These are phyloP conservation scores for Hirundo rustica DNA, from an alignment of 2,797 vertebrate genomes.

Conservation along the genomic window DNA sequence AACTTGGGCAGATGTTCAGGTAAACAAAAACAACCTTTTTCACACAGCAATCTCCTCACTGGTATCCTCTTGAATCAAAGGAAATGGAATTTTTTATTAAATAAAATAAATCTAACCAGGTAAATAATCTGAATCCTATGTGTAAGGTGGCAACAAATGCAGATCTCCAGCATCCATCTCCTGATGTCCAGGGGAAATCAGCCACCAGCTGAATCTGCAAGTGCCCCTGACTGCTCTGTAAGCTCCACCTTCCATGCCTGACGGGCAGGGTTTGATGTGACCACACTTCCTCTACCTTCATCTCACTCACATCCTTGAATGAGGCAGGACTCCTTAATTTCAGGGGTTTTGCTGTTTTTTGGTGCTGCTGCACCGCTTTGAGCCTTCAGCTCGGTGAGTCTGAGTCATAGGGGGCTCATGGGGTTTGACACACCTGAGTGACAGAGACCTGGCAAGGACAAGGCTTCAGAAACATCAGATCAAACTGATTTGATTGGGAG, in stretches of 20 bases:
- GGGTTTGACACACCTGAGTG: background rate
- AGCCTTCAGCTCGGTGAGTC: background rate
- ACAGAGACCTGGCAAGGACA: background rate
- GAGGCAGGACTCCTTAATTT: background rate
- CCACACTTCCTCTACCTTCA: background rate
- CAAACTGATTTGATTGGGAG: background rate
- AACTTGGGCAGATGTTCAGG: background rate
- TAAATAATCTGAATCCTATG: background rate
- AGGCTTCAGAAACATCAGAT: background rate
- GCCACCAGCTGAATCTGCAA: background rate
- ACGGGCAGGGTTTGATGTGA: background rate
- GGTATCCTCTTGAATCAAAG: background rate
- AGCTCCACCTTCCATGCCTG: background rate
- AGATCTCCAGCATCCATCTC: background rate
- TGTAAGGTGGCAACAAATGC: background rate
- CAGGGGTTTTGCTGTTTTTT: background rate
- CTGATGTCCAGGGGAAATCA: background rate
- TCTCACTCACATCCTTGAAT: accelerated
- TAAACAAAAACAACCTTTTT: background rate
- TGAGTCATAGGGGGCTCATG: background rate
- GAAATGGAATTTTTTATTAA: background rate
- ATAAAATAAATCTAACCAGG: too few species aligned
- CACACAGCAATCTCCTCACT: background rate
- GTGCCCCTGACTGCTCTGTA: background rate
- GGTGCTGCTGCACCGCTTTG: background rate